Base-by-base conservation (phyloP, 2,113 vertebrate genomes). In the Dicrurus megarhynchus region DNA sequence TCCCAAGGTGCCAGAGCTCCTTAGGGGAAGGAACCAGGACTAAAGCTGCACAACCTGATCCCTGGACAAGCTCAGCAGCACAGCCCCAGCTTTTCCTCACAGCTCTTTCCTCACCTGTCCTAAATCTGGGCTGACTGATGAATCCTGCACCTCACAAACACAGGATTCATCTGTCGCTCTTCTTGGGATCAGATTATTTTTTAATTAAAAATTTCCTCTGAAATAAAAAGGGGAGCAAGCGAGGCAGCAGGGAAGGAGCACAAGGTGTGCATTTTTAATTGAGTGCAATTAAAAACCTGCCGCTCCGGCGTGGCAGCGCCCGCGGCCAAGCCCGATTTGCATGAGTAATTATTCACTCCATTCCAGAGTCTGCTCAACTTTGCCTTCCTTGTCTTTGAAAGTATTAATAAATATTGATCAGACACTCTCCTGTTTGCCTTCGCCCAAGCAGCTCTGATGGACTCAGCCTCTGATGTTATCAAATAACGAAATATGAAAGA, bases 381-480 rank as follows among this genome's bases (percentile, higher is more conserved):
- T 91, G 96, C 93, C 97, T 97, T 79, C 97, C 97, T 91, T 93
- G 97, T 88, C 96, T 97, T 97, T 95, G 97, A 98, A 98, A 97
- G 98, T 85, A 97, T 98, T 97, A 97, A 98, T 98, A 98, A 99
- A 98, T 98, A 98, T 98, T 98, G 98, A 98, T 98, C 98, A 98
- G 97, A 83, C 97, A 52, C 95, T 87, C 78, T 96, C 96, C 89
- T 98, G 98, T 98, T 97, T 98, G 97, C 97, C 97, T 98, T 98
- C 93, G 96, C 98, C 95, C 98, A 69, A 75, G 97, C 97, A 97
- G 96, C 97, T 98, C 96, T 84, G 97, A 97, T 96, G 96, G 95
- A 71, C 95, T 97, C 91, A 73, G 97, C 97, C 94, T 96, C 95
- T 97, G 98, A 97, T 98, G 97, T 96, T 98, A 98, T 98, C 98